phyloP scores from a whole-genome alignment of 2,797 vertebrate genomes.

The Peromyscus attwateri region DNA sequence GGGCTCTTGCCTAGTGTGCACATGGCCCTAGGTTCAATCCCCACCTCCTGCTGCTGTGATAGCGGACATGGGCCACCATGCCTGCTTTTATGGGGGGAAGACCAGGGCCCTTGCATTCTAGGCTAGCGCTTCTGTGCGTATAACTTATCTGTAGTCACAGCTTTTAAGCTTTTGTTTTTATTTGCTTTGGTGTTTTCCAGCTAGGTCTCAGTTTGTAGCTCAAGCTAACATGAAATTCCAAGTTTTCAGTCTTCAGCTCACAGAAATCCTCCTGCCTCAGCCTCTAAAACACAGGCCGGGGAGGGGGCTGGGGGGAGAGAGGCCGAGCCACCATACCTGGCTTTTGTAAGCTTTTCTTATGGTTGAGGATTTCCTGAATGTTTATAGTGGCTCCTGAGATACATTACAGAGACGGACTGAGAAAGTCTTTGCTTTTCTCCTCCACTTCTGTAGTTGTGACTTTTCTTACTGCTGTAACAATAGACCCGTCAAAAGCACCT shows the following conservation, averaged over 20 bases:
- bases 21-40: background rate
- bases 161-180: background rate
- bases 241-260: background rate
- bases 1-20: background rate
- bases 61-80: background rate
- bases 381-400: background rate
- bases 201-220: background rate
- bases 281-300: too few relatives aligned
- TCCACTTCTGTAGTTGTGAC: background rate
- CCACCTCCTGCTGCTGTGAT: background rate
- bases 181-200: background rate
- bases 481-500: background rate
- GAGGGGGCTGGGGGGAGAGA: too few relatives aligned
- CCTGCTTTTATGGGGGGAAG: background rate
- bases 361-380: background rate
- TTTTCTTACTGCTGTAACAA: background rate
- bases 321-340: background rate
- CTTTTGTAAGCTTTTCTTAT: background rate
- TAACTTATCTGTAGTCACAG: background rate
- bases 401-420: background rate
- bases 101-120: background rate
- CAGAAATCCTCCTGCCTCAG: background rate
- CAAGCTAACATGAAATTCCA: background rate
- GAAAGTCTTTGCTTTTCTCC: background rate
- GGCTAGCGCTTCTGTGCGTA: fast-evolving